Evolutionary conservation across 2,888 invertebrate genomes (phyloP).

Genomic region (Lucinisca nassula): DNA sequence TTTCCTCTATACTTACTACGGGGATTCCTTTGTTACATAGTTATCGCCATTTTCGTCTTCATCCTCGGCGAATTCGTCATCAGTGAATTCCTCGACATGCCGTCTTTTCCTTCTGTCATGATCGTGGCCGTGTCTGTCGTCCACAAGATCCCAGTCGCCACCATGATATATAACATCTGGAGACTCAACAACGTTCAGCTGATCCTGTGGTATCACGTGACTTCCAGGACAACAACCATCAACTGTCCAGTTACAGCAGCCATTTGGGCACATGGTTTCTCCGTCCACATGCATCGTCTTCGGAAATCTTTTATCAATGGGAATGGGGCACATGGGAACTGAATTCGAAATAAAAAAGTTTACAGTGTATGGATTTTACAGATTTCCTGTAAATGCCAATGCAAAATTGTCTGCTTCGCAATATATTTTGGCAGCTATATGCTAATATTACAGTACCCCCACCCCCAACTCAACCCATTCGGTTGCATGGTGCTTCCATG

Average conservation of each 20-base stretch:
- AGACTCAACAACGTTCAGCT: not conserved
- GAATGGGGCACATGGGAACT: not conserved
- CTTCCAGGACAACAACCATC: not conserved
- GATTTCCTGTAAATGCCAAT: too few species aligned
- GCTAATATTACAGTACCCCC: too few species aligned
- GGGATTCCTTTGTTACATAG: not conserved
- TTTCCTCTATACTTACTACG: not conserved
- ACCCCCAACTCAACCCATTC: too few species aligned
- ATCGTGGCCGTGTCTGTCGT: not conserved
- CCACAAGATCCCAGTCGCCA: not conserved
- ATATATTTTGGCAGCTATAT: too few species aligned
- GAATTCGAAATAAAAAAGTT: too few species aligned
- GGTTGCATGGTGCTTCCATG: too few species aligned
- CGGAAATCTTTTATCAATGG: not conserved
- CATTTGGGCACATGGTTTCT: not conserved
- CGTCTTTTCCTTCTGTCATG: not conserved
- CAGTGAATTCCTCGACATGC: not conserved
- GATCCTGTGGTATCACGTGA: not conserved
- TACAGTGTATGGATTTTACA: too few species aligned
- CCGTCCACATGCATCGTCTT: not conserved
- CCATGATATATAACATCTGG: not conserved
- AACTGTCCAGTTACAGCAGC: not conserved
- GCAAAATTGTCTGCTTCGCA: too few species aligned
- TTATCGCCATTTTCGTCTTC: not conserved
- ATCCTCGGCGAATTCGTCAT: not conserved